Evolutionary conservation across 2,888 invertebrate genomes (phyloP), one percentile per base, ranked within the genome.

Genomic region (Psylliodes chrysocephalus): DNA sequence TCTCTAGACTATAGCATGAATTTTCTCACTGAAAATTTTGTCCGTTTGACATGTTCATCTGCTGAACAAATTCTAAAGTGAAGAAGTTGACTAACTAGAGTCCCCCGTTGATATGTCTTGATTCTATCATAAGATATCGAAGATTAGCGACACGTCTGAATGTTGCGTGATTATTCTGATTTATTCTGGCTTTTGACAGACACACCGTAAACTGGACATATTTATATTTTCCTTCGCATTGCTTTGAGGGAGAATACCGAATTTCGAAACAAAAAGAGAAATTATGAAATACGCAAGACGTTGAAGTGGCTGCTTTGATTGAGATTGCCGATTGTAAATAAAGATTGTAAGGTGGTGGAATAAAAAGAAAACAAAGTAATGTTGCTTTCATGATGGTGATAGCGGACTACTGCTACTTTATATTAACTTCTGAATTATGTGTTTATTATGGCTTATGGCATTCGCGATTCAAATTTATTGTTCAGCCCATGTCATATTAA

Each of bases 21-120:
- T n/a, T n/a, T n/a, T n/a, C n/a, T n/a, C n/a, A n/a, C n/a, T n/a
- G n/a, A n/a, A n/a, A n/a, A n/a, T n/a, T n/a, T n/a, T n/a, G n/a
- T n/a, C n/a, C n/a, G n/a, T n/a, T n/a, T n/a, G n/a, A n/a, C n/a
- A n/a, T n/a, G n/a, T n/a, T n/a, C n/a, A n/a, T n/a, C n/a, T n/a
- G n/a, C n/a, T n/a, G n/a, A n/a, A n/a, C n/a, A n/a, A n/a, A n/a
- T n/a, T n/a, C n/a, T n/a, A n/a, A n/a, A n/a, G n/a, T 74, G 75
- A 71, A 77, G 73, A 77, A 76, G 76, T 76, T 75, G 76, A 75
- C 76, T 77, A 79, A 78, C 77, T 75, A 77, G 76, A 70, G 69
- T 74, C 75, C n/a, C 76, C 76, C 71, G 75, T 70, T 67, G 73
- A 75, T 67, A 70, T 68, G 71, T 72, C 73, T 52, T 57, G 77